Conservation (phyloP, 2,797 vertebrate genomes). For the Oophaga sylvatica region DNA sequence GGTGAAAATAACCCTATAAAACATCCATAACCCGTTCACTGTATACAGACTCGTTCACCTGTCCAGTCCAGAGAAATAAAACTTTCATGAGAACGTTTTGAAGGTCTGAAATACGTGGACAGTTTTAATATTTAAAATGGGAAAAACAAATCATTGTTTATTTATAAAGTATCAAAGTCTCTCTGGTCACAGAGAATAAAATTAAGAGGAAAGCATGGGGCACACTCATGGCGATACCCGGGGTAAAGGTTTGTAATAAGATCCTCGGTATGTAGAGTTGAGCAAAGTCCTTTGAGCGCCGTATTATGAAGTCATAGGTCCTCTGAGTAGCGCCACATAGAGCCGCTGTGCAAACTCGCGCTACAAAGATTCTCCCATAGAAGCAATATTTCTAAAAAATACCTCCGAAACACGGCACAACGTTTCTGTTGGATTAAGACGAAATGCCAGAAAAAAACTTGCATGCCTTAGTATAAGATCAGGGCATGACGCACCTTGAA, state of each 20-base stretch:
- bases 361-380: not conserved
- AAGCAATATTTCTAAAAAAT: not conserved
- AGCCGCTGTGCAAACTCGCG: too few relatives aligned
- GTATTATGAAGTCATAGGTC: too few relatives aligned
- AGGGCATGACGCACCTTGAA: too few relatives aligned
- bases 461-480: not conserved
- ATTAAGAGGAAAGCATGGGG: not conserved
- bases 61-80: not conserved
- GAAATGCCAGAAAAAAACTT: not conserved
- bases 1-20: not conserved
- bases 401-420: not conserved
- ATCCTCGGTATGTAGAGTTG: not conserved
- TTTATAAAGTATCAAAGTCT: conserved; percentile 1
- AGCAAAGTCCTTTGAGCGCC: not conserved
- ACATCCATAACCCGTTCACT: not conserved
- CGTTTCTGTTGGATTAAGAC: too few relatives aligned
- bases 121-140: conserved; percentile 34
- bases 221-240: not conserved
- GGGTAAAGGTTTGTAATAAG: not conserved
- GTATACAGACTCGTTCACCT: not conserved
- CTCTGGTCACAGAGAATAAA: not conserved
- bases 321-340: not conserved
- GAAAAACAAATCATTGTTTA: conserved; percentile 25
- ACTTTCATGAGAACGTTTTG: conserved; percentile 10
- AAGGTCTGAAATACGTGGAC: conserved; percentile 15